phyloP scores from a whole-genome alignment of 2,113 vertebrate genomes.

The Atlantisia rogersi region DNA sequence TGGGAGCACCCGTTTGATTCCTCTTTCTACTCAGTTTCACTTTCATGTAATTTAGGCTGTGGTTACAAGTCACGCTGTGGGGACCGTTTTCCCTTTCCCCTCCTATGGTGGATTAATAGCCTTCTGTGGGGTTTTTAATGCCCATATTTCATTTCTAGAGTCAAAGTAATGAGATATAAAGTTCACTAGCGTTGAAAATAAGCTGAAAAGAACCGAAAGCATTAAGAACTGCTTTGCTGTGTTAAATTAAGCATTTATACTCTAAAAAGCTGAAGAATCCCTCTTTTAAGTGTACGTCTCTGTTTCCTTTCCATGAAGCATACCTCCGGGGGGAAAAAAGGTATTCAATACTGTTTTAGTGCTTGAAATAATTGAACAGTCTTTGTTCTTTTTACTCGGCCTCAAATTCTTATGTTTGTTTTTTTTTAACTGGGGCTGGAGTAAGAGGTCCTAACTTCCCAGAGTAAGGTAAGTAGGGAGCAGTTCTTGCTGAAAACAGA shows the following conservation, averaged over 20 bases:
- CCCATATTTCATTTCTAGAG: not conserved
- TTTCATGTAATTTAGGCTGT: not conserved
- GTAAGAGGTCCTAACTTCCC: not conserved
- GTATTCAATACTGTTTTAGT: not conserved
- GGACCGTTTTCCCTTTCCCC: not conserved
- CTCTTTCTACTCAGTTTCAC: constrained; percentile 58
- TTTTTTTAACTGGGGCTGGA: not conserved
- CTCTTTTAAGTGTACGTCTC: not conserved
- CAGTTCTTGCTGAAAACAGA: not conserved
- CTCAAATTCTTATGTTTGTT: not conserved
- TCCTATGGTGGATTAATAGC: not conserved
- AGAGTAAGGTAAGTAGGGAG: not conserved
- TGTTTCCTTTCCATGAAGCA: not conserved
- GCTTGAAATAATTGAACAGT: not conserved
- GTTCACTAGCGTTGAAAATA: not conserved
- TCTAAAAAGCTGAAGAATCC: not conserved
- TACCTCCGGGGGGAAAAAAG: constrained; percentile 19
- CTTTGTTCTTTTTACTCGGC: not conserved
- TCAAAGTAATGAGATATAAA: not conserved
- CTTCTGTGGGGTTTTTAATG: not conserved
- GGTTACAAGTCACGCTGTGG: not conserved
- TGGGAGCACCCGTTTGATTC: not conserved
- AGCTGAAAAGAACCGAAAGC: not conserved
- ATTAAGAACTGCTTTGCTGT: not conserved
- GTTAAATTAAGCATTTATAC: not conserved